Conservation (phyloP, 2,888 invertebrate species). For the Chalcosyrphus nemorum region DNA sequence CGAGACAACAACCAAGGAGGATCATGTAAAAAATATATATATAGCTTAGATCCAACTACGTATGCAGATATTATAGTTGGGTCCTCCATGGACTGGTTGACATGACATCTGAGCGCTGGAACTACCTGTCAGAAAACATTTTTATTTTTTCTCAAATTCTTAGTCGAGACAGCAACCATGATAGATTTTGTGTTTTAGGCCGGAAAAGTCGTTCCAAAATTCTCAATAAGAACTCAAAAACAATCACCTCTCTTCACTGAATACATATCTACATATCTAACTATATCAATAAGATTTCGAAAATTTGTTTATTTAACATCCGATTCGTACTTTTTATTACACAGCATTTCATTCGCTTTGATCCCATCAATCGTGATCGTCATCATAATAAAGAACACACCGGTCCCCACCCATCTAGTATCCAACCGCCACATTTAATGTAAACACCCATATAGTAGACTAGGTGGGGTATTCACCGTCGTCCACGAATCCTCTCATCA, state of each 20-base stretch:
- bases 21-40: too few species aligned
- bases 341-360: slow-evolving; percentile 64
- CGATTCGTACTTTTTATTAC: slow-evolving; percentile 70
- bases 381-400: slow-evolving; percentile 72
- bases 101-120: too few species aligned
- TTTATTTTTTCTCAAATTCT: too few species aligned
- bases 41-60: too few species aligned
- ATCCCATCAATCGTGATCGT: slow-evolving; percentile 71
- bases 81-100: too few species aligned
- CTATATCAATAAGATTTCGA: slow-evolving; percentile 12
- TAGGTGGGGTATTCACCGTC: slow-evolving; percentile 42
- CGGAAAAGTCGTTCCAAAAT: too few species aligned
- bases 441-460: slow-evolving; percentile 60
- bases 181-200: too few species aligned
- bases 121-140: too few species aligned
- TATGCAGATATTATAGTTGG: too few species aligned
- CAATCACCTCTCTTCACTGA: slow-evolving; percentile 35
- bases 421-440: slow-evolving; percentile 46
- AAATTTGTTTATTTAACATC: slow-evolving; percentile 67
- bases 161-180: too few species aligned
- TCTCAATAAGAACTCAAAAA: background rate
- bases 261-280: too few species aligned
- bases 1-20: too few species aligned
- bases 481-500: slow-evolving; percentile 37
- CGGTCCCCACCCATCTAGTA: slow-evolving; percentile 30